Conservation (phyloP, 2,888 invertebrate species). For the Apotomis turbidana region DNA sequence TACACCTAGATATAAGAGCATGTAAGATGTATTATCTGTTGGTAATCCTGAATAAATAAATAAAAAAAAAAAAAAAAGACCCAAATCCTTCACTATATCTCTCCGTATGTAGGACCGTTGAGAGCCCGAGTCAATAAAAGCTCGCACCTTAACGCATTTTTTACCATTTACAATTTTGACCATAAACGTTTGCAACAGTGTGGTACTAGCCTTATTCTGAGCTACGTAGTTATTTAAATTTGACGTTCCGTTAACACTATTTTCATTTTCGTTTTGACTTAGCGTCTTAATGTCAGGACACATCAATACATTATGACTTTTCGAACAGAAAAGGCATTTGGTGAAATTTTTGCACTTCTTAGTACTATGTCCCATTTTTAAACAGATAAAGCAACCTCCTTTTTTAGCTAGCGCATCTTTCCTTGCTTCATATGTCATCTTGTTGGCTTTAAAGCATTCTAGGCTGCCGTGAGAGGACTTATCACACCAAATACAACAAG, state of each 20-base stretch:
- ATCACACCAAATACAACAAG: conserved; percentile 8
- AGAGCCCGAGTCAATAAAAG: too few relatives aligned
- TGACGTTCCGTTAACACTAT: neutral
- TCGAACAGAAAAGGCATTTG: conserved; percentile 4
- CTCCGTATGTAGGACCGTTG: too few relatives aligned
- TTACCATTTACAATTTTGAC: too few relatives aligned
- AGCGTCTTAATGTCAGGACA: conserved; percentile 2
- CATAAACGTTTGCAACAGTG: neutral
- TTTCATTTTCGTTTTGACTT: neutral
- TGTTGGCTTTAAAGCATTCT: neutral
- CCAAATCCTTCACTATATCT: too few relatives aligned
- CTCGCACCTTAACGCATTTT: too few relatives aligned
- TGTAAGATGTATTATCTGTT: too few relatives aligned
- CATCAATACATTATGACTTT: neutral
- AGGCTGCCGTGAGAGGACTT: neutral
- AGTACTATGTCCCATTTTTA: neutral
- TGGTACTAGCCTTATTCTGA: neutral
- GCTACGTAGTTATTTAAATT: neutral
- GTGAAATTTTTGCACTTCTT: neutral
- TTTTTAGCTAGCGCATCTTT: neutral
- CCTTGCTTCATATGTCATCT: neutral
- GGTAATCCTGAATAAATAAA: too few relatives aligned
- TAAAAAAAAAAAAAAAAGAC: too few relatives aligned
- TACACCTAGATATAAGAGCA: too few relatives aligned
- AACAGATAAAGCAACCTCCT: neutral